phyloP scores from a whole-genome alignment of 2,888 invertebrate species.

The Clivina fossor region DNA sequence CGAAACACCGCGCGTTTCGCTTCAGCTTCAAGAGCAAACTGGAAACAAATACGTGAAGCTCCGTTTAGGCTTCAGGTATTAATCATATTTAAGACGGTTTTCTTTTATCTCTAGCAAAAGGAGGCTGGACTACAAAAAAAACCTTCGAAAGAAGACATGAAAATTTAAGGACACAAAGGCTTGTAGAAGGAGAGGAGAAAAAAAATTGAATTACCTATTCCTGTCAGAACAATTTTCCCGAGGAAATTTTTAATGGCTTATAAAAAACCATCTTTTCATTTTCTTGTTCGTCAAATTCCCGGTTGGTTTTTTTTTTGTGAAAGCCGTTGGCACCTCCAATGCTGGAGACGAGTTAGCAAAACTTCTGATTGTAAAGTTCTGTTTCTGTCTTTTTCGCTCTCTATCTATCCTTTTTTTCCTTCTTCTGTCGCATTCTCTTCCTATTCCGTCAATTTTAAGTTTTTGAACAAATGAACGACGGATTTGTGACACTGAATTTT shows the following conservation, averaged over 20 bases:
- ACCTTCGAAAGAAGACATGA: conserved; percentile 26
- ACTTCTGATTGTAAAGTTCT: conserved; percentile 28
- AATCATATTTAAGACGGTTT: conserved; percentile 25
- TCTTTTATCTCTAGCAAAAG: conserved; percentile 24
- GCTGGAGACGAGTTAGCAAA: not conserved
- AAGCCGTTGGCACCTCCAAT: conserved; percentile 20
- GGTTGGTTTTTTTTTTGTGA: conserved; percentile 9
- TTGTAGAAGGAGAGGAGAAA: conserved; percentile 21
- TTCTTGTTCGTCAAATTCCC: conserved; percentile 25
- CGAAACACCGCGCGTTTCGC: too few species aligned
- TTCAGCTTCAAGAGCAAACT: too few species aligned
- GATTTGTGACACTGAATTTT: too few species aligned
- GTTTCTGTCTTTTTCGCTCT: not conserved
- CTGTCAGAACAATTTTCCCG: conserved; percentile 28
- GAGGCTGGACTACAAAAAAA: conserved; percentile 26
- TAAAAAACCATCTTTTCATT: conserved; percentile 33
- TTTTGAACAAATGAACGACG: too few species aligned
- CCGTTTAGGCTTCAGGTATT: too few species aligned
- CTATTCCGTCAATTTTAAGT: conserved; percentile 25
- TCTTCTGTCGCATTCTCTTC: too few species aligned
- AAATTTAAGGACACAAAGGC: conserved; percentile 31
- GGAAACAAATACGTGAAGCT: too few species aligned
- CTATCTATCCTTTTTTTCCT: not conserved
- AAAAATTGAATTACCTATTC: conserved; percentile 31
- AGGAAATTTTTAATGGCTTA: conserved; percentile 31